Evolutionary conservation across 2,113 vertebrate genomes (phyloP).

Genomic region (Vulpes ferrilata): DNA sequence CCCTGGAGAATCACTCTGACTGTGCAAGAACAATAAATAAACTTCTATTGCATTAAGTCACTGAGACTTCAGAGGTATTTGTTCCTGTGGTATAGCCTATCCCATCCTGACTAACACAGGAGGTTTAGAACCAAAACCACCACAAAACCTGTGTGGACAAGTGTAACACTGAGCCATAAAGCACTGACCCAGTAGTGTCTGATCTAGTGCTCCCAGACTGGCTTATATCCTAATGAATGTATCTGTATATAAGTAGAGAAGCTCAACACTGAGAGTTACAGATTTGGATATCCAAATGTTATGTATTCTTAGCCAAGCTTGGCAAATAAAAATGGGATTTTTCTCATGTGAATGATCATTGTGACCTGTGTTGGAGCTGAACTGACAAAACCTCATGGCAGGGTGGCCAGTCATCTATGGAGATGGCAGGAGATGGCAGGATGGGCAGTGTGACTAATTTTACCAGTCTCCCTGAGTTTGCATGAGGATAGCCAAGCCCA

Average conservation of each 20-base stretch:
- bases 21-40: neutral
- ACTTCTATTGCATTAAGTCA: neutral
- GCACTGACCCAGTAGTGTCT: neutral
- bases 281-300: neutral
- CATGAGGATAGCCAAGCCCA: neutral
- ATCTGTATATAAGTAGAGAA: neutral
- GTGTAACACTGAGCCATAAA: neutral
- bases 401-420: neutral
- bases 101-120: neutral
- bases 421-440: no score
- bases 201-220: neutral
- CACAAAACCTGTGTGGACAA: neutral
- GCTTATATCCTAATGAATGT: neutral
- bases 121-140: neutral
- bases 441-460: neutral
- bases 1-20: neutral
- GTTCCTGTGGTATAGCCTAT: neutral
- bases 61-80: neutral
- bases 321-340: neutral
- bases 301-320: neutral
- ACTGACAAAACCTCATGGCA: neutral
- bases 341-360: neutral
- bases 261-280: neutral
- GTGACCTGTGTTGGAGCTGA: neutral
- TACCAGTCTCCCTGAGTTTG: neutral